These are phyloP conservation scores for Anabas testudineus DNA, from an alignment of 2,797 vertebrate species.

Conservation along the genomic window DNA sequence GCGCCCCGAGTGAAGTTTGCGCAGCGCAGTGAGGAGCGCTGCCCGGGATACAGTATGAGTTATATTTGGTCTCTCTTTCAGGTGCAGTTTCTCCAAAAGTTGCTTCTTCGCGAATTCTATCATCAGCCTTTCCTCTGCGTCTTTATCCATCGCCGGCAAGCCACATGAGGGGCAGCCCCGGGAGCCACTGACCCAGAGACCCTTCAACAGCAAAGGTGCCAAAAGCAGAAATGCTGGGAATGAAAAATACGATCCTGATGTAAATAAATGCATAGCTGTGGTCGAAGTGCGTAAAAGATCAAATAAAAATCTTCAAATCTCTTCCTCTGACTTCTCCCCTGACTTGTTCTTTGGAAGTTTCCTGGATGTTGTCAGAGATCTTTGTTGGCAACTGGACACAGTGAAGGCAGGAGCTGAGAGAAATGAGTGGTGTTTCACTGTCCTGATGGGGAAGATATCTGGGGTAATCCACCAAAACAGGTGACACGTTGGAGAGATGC, in stretches of 20 bases:
- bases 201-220: constrained; percentile 59
- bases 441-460: constrained; percentile 78
- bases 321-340: constrained; percentile 24
- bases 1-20: constrained; percentile 87
- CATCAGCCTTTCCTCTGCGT: constrained; percentile 84
- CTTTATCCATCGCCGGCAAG: constrained; percentile 76
- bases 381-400: constrained; percentile 54
- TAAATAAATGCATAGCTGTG: constrained; percentile 29
- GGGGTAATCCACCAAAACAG: constrained; percentile 87
- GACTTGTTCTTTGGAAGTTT: constrained; percentile 41
- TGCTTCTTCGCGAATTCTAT: constrained; percentile 91
- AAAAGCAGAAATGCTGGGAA: constrained; percentile 68
- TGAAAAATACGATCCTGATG: constrained; percentile 21
- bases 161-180: constrained; percentile 86
- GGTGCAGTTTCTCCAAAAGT: constrained; percentile 90
- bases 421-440: constrained; percentile 63
- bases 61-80: constrained; percentile 91
- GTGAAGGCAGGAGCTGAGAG: constrained; percentile 53
- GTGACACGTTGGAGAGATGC: constrained; percentile 85
- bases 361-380: constrained; percentile 23
- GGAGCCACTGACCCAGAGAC: constrained; percentile 69
- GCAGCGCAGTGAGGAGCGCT: constrained; percentile 89
- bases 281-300: constrained; percentile 7
- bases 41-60: constrained; percentile 85
- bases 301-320: constrained; percentile 19